A percentile compares a stretch with the other conserved stretches of the same genome.
These are phyloP conservation scores for Physella acuta DNA, from an alignment of 1,140 invertebrate genomes.

Conservation along the genomic window DNA sequence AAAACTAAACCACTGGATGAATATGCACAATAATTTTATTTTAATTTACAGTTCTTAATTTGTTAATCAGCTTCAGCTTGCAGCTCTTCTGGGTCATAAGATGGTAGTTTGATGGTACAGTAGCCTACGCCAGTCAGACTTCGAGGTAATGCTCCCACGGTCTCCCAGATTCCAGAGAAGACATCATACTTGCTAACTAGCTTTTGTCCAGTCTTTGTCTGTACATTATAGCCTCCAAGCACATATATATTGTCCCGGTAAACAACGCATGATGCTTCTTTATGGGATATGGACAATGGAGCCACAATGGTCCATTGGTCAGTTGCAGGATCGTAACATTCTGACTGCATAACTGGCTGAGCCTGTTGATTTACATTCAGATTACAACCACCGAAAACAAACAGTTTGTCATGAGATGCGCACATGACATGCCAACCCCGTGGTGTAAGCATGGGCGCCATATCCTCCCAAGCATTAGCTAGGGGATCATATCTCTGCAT, in stretches of 20 bases:
- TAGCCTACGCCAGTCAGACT: conserved; percentile 59
- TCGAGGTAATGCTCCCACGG: conserved; percentile 56
- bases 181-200: conserved; percentile 58
- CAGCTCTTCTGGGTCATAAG: conserved; percentile 48
- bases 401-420: conserved; percentile 69
- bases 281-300: conserved; percentile 65
- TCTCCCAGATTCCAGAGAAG: conserved; percentile 58
- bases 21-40: too few relatives aligned
- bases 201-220: conserved; percentile 61
- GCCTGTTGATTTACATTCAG: conserved; percentile 71
- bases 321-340: conserved; percentile 68
- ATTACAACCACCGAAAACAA: conserved; percentile 72
- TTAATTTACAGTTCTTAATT: too few relatives aligned
- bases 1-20: too few relatives aligned
- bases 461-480: conserved; percentile 58
- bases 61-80: conserved; percentile 23
- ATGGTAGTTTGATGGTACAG: conserved; percentile 56
- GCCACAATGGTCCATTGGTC: conserved; percentile 72
- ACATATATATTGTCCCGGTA: conserved; percentile 59
- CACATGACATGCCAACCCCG: conserved; percentile 62
- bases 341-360: conserved; percentile 71
- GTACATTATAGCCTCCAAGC: conserved; percentile 60
- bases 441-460: conserved; percentile 58
- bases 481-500: conserved; percentile 57
- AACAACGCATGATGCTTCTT: conserved; percentile 59